phyloP scores from a whole-genome alignment of 1,140 invertebrate species.

The Mercenaria mercenaria region DNA sequence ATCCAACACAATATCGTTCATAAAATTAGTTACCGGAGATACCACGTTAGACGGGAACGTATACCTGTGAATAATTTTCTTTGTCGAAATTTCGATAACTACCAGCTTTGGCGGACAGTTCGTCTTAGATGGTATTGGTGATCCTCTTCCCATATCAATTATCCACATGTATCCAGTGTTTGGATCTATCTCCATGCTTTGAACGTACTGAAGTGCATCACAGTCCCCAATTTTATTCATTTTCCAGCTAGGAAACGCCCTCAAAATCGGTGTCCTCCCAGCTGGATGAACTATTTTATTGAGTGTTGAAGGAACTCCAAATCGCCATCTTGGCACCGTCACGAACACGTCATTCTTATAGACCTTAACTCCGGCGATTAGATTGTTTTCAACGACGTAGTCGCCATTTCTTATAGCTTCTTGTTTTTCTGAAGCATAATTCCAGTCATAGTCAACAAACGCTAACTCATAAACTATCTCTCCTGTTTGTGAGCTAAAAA shows the following conservation, averaged over 20 bases:
- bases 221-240: slow-evolving; percentile 74
- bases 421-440: neutral
- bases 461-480: slow-evolving; percentile 51
- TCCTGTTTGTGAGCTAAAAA: neutral
- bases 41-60: slow-evolving; percentile 69
- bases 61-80: slow-evolving; percentile 43
- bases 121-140: neutral
- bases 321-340: slow-evolving; percentile 75
- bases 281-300: slow-evolving; percentile 55
- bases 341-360: slow-evolving; percentile 68
- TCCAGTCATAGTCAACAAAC: slow-evolving; percentile 66
- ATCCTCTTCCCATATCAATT: slow-evolving; percentile 68
- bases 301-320: slow-evolving; percentile 69
- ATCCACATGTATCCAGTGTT: slow-evolving; percentile 77
- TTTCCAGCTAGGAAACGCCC: slow-evolving; percentile 72
- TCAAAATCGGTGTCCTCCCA: slow-evolving; percentile 26
- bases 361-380: slow-evolving; percentile 69
- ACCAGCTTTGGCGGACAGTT: slow-evolving; percentile 74
- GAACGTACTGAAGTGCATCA: slow-evolving; percentile 74
- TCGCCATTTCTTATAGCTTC: neutral
- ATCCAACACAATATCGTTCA: slow-evolving; percentile 78
- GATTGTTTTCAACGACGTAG: slow-evolving; percentile 62
- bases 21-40: slow-evolving; percentile 59
- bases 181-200: slow-evolving; percentile 78
- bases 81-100: slow-evolving; percentile 66